Percentiles rank a stretch among this genome's conserved stretches.
Conservation (phyloP, 1,140 invertebrate genomes). For the Homalodisca vitripennis region DNA sequence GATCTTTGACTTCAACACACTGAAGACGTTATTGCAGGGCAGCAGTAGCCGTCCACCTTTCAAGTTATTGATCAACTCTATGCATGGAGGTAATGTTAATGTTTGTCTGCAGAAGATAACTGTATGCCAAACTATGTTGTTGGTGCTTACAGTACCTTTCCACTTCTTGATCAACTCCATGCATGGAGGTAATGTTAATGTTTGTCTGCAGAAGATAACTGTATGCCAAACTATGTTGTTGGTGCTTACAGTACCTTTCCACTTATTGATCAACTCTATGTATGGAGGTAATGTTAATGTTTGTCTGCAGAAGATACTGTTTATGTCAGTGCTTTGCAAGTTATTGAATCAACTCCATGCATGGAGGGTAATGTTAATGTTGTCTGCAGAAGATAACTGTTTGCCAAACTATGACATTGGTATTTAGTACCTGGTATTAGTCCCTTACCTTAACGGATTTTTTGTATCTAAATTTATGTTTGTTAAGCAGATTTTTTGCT, state of each 20-base stretch:
- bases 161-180: conserved; percentile 90
- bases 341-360: conserved; percentile 92
- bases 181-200: conserved; percentile 77
- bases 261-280: conserved; percentile 91
- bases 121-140: too few species aligned
- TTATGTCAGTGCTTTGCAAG: conserved; percentile 77
- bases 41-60: conserved; percentile 63
- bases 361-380: conserved; percentile 73
- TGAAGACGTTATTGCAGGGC: conserved; percentile 74
- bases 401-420: too few species aligned
- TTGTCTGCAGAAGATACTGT: conserved; percentile 28
- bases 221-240: too few species aligned
- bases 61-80: conserved; percentile 86
- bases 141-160: too few species aligned
- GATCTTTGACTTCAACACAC: conserved; percentile 92
- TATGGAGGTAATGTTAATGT: conserved; percentile 74
- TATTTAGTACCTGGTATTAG: too few species aligned
- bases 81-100: conserved; percentile 83
- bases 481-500: too few species aligned
- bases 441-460: too few species aligned
- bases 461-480: too few species aligned
- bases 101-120: conserved; percentile 24
- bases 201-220: conserved; percentile 31
- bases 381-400: too few species aligned
- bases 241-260: too few species aligned